These are phyloP conservation scores for Campylorhamphus procurvoides DNA, from an alignment of 2,113 vertebrate species.

Conservation along the genomic window DNA sequence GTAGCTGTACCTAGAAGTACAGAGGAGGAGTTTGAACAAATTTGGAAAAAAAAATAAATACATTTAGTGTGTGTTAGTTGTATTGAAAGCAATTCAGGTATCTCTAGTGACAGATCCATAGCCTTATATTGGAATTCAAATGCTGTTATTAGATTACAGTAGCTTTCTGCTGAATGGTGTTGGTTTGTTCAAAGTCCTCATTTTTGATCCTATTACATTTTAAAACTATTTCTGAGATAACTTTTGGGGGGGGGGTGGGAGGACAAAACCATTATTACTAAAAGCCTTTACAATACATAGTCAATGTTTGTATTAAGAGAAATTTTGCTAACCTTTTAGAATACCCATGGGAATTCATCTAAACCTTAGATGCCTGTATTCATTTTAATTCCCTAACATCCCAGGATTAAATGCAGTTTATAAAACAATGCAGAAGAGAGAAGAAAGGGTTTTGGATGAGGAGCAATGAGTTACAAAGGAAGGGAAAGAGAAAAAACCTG, in stretches of 20 bases:
- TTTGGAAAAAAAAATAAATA: neutral
- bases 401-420: neutral
- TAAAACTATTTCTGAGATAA: neutral
- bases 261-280: neutral
- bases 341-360: neutral
- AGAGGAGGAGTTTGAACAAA: neutral
- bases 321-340: neutral
- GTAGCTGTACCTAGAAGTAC: neutral
- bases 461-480: neutral
- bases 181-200: neutral
- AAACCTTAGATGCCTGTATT: neutral
- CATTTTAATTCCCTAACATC: neutral
- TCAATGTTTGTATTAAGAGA: neutral
- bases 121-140: neutral
- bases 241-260: fast-evolving
- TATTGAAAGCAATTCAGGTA: neutral
- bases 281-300: neutral
- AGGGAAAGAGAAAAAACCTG: neutral
- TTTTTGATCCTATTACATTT: neutral
- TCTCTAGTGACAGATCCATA: neutral
- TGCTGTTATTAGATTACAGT: neutral
- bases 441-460: neutral
- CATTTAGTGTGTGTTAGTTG: neutral
- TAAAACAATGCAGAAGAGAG: neutral
- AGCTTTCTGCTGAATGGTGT: neutral